Conservation (phyloP, 2,888 invertebrate genomes). For the Tinea pellionella region DNA sequence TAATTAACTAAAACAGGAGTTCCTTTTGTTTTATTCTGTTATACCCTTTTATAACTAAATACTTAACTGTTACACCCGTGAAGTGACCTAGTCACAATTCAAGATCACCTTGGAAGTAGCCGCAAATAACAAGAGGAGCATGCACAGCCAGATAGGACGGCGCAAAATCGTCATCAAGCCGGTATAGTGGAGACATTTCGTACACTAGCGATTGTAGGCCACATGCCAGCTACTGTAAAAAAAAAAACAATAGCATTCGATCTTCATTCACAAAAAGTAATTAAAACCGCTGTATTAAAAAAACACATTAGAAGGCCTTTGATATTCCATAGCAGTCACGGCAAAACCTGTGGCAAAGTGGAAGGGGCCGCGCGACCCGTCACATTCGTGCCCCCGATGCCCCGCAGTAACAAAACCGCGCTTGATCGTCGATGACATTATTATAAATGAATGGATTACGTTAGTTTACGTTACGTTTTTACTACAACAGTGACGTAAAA, state of each 20-base stretch:
- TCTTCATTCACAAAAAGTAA: not conserved
- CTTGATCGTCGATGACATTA: not conserved
- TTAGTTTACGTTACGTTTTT: not conserved
- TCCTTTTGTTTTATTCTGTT: constrained; percentile 17
- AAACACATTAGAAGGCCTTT: constrained; percentile 13
- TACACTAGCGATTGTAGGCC: too few relatives aligned
- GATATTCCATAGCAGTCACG: constrained; percentile 7
- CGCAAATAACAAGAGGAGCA: too few relatives aligned
- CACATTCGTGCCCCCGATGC: not conserved
- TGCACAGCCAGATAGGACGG: too few relatives aligned
- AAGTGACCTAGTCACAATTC: too few relatives aligned
- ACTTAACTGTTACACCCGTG: too few relatives aligned
- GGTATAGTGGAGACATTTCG: too few relatives aligned
- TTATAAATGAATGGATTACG: not conserved
- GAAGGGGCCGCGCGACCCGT: constrained; percentile 6
- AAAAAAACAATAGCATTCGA: too few relatives aligned
- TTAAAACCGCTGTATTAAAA: not conserved
- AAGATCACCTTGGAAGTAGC: too few relatives aligned
- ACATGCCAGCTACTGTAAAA: not conserved
- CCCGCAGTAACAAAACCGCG: not conserved
- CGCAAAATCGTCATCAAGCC: too few relatives aligned
- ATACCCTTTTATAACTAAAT: constrained; percentile 24
- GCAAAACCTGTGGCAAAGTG: not conserved
- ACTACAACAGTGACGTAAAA: not conserved
- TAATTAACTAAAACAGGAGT: constrained; percentile 9